Percentiles rank a stretch among this genome's conserved stretches.
Evolutionary conservation across 2,888 invertebrate genomes (phyloP).

Genomic region (Tetheella fluctuosa): DNA sequence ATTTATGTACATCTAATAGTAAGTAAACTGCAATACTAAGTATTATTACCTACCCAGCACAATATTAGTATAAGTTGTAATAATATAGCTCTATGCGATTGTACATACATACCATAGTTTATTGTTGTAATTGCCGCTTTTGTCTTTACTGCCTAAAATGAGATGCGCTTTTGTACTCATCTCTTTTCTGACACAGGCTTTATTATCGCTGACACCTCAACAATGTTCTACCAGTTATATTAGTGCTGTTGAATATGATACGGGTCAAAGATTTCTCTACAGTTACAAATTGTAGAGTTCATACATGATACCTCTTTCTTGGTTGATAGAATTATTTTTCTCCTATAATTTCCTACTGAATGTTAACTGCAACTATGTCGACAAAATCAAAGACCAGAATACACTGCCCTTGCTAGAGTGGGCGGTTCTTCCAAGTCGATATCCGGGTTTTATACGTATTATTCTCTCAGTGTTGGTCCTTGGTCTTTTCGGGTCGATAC

Average conservation of each 20-base stretch:
- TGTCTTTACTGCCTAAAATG: conserved; percentile 76
- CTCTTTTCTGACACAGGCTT: conserved; percentile 57
- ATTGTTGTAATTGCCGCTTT: conserved; percentile 71
- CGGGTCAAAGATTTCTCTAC: conserved; percentile 49
- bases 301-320: conserved; percentile 14
- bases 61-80: neutral
- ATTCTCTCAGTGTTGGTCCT: no score
- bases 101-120: conserved; percentile 42
- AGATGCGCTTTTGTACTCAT: conserved; percentile 67
- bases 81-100: neutral
- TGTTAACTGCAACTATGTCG: neutral
- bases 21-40: no score
- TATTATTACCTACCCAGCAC: no score
- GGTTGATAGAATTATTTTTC: conserved; percentile 16
- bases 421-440: no score
- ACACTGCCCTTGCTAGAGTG: no score
- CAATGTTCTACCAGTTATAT: conserved; percentile 35
- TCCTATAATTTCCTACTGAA: conserved; percentile 19
- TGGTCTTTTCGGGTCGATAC: no score
- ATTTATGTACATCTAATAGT: no score
- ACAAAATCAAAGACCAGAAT: no score
- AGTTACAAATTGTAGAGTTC: conserved; percentile 14
- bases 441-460: no score
- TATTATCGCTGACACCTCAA: conserved; percentile 48
- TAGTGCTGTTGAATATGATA: conserved; percentile 34